phyloP scores from a whole-genome alignment of 2,888 invertebrate genomes.

The Nasonia oneida region DNA sequence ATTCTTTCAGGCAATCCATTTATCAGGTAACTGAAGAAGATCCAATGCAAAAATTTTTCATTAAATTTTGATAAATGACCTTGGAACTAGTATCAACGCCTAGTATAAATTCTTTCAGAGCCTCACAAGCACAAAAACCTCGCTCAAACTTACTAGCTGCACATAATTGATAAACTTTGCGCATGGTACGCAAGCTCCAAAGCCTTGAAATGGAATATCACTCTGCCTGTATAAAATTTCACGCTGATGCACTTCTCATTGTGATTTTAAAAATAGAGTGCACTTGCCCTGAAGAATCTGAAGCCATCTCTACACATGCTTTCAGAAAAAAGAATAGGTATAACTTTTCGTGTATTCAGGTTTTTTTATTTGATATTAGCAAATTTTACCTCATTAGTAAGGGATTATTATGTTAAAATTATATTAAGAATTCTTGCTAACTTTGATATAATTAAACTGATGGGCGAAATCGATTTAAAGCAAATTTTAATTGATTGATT shows the following conservation, averaged over 20 bases:
- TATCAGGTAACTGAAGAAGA: constrained; percentile 34
- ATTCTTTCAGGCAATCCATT: constrained; percentile 23
- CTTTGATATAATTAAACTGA: no score
- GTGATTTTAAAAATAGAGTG: background rate
- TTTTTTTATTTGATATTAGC: no score
- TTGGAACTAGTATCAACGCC: background rate
- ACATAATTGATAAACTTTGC: background rate
- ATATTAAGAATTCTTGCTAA: no score
- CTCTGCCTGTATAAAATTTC: background rate
- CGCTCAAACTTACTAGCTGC: background rate
- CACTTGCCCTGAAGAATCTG: background rate
- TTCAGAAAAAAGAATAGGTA: no score
- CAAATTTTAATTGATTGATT: no score
- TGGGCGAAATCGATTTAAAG: no score
- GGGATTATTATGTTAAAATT: no score
- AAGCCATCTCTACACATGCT: background rate
- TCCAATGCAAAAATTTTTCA: constrained; percentile 32
- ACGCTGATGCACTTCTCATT: background rate
- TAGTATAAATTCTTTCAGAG: background rate
- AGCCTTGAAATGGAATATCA: background rate
- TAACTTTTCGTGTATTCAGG: no score
- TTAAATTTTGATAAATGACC: constrained; percentile 35
- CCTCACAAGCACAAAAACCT: background rate
- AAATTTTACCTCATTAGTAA: no score
- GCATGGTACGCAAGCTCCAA: background rate